Percentiles rank a stretch among this genome's conserved stretches.
These are phyloP conservation scores for Tortricodes alternella DNA, from an alignment of 2,888 invertebrate species.

Conservation along the genomic window DNA sequence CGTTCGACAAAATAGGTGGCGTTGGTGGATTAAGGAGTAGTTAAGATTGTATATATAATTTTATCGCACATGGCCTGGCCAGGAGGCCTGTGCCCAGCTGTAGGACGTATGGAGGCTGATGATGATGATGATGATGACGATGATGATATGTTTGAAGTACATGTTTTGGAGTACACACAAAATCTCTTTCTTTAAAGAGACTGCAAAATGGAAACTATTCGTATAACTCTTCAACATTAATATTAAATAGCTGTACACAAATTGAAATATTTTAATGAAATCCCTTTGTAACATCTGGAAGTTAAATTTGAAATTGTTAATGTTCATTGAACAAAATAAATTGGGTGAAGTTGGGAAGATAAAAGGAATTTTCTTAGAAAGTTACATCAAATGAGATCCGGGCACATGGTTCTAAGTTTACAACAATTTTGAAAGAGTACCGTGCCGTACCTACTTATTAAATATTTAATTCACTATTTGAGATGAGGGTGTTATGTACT, in stretches of 20 bases:
- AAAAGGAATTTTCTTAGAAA: slow-evolving; percentile 46
- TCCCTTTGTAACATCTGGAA: slow-evolving; percentile 48
- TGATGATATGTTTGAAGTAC: no score
- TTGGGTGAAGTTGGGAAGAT: slow-evolving; percentile 50
- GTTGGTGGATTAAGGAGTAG: no score
- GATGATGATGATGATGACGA: no score
- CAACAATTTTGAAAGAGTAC: slow-evolving; percentile 4
- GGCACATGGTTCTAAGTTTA: slow-evolving; percentile 17
- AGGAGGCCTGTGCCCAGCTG: no score
- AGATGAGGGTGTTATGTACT: no score
- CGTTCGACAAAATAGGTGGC: slow-evolving; percentile 6
- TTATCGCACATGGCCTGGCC: no score
- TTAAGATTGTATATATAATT: no score
- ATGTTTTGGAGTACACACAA: no score
- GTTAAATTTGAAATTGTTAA: slow-evolving; percentile 55
- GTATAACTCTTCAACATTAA: slow-evolving; percentile 11
- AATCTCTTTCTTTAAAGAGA: neutral
- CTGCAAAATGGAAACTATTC: slow-evolving; percentile 9
- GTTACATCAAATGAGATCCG: slow-evolving; percentile 39
- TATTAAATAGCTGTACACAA: slow-evolving; percentile 11
- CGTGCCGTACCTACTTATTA: neutral
- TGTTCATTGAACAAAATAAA: slow-evolving; percentile 57
- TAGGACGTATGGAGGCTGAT: no score
- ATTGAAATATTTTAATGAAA: slow-evolving; percentile 33
- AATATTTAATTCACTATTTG: no score